Evolutionary conservation across 2,113 vertebrate genomes (phyloP).

Genomic region (Pheucticus melanocephalus): DNA sequence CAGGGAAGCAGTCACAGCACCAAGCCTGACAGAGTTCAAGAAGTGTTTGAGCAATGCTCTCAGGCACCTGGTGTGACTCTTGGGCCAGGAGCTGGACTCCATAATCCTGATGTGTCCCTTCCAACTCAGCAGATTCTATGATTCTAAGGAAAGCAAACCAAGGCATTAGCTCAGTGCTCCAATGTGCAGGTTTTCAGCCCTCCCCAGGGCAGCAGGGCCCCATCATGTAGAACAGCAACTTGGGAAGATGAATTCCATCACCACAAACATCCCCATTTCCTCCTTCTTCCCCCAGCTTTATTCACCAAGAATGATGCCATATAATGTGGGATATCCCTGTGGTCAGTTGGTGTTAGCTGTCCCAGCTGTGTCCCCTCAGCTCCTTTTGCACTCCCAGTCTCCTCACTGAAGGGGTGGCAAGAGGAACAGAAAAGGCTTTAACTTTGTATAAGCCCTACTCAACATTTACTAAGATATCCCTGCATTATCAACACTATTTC

Average conservation of each 20-base stretch:
- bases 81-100: not conserved
- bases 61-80: not conserved
- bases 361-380: not conserved
- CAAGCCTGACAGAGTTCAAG: not conserved
- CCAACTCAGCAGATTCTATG: not conserved
- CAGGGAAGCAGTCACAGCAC: not conserved
- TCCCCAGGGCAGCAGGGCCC: not conserved
- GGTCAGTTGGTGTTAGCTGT: not conserved
- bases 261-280: not conserved
- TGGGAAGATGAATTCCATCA: not conserved
- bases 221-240: not conserved
- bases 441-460: not conserved
- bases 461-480: not conserved
- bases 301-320: not conserved
- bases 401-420: not conserved
- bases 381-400: not conserved
- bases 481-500: not conserved
- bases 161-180: not conserved
- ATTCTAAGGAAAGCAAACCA: not conserved
- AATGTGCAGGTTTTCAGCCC: not conserved
- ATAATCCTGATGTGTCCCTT: not conserved
- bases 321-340: not conserved
- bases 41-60: accelerated
- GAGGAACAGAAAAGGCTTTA: not conserved
- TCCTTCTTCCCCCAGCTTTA: not conserved